Evolutionary conservation across 2,888 invertebrate species (phyloP).

Genomic region (Cybosia mesomella): DNA sequence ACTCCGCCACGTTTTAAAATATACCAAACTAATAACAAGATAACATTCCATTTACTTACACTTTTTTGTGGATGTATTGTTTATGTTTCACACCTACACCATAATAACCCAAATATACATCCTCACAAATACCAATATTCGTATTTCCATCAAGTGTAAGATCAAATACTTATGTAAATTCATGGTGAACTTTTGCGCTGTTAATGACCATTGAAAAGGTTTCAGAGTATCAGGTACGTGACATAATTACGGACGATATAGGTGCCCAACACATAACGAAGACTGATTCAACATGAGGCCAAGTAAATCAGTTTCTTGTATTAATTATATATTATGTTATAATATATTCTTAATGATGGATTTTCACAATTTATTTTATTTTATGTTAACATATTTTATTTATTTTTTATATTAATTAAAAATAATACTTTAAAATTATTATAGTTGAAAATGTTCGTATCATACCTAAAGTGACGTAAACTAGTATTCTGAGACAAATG

Average conservation of each 20-base stretch:
- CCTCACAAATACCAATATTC: slow-evolving; percentile 42
- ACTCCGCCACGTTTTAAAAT: slow-evolving; percentile 46
- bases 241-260: background rate
- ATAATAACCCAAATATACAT: slow-evolving; percentile 44
- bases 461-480: background rate
- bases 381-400: background rate
- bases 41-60: slow-evolving; percentile 45
- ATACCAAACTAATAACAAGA: slow-evolving; percentile 42
- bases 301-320: background rate
- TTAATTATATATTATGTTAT: too few species aligned
- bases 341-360: background rate
- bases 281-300: background rate
- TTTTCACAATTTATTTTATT: too few species aligned
- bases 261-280: background rate
- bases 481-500: background rate
- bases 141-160: background rate
- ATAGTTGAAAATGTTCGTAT: background rate
- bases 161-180: background rate
- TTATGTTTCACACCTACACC: slow-evolving; percentile 51
- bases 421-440: background rate
- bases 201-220: slow-evolving; percentile 3
- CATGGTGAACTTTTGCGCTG: slow-evolving; percentile 1
- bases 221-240: slow-evolving; percentile 3
- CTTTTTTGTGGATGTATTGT: slow-evolving; percentile 42
- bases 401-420: background rate